phyloP scores from a whole-genome alignment of 2,888 invertebrate genomes.

The Andricus curvator region DNA sequence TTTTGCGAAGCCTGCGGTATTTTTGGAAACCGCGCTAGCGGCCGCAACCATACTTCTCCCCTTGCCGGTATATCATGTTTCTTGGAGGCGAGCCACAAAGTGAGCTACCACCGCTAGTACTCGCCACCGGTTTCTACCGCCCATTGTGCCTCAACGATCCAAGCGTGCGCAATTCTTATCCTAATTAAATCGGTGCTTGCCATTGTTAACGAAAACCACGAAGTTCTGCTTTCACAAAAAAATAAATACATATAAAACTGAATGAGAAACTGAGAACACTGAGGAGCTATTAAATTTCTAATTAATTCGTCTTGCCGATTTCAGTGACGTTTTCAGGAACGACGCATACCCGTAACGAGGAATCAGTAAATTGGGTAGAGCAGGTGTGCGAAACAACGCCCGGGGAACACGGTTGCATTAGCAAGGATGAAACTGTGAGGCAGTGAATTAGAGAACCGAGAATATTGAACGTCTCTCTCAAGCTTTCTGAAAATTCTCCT shows the following conservation, averaged over 20 bases:
- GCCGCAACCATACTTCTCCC: slow-evolving; percentile 43
- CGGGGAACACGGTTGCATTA: slow-evolving; percentile 56
- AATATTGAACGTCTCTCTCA: slow-evolving; percentile 54
- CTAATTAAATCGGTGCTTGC: slow-evolving; percentile 72
- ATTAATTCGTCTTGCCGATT: slow-evolving; percentile 45
- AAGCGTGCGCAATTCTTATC: slow-evolving; percentile 70
- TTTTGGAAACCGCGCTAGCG: slow-evolving; percentile 74
- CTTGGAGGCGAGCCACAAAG: slow-evolving; percentile 74
- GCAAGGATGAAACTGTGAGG: slow-evolving; percentile 48
- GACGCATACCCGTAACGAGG: slow-evolving; percentile 41
- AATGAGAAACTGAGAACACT: background rate
- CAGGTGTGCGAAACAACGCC: slow-evolving; percentile 66
- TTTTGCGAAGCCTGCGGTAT: slow-evolving; percentile 74
- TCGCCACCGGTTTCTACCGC: slow-evolving; percentile 12
- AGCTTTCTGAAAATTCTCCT: slow-evolving; percentile 29
- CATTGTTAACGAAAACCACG: slow-evolving; percentile 51
- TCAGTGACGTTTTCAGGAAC: slow-evolving; percentile 33
- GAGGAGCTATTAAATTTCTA: background rate
- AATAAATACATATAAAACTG: background rate
- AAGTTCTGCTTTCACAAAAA: slow-evolving; percentile 24
- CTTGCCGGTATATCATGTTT: slow-evolving; percentile 75
- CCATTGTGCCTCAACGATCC: slow-evolving; percentile 36
- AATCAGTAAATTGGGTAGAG: slow-evolving; percentile 63
- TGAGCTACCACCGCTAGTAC: slow-evolving; percentile 27
- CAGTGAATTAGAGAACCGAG: slow-evolving; percentile 56